Percentiles rank a stretch among this genome's conserved stretches.
These are phyloP conservation scores for Idris sp. DNA, from an alignment of 1,140 invertebrate genomes.

Conservation along the genomic window DNA sequence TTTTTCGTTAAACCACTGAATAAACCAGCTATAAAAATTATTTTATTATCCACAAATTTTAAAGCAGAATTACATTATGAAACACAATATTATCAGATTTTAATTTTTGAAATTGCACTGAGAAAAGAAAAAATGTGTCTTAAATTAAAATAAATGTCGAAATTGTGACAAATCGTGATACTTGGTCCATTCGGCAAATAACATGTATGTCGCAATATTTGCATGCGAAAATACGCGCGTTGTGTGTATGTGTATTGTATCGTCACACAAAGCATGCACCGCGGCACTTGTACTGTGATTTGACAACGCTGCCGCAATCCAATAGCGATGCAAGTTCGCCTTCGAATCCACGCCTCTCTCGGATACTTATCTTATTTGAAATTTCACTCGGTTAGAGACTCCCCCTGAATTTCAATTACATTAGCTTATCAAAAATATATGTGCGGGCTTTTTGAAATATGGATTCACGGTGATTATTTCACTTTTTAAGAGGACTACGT, in stretches of 20 bases:
- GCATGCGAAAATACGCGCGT: constrained; percentile 43
- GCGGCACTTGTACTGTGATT: constrained; percentile 33
- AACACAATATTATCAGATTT: too few species aligned
- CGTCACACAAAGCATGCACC: constrained; percentile 16
- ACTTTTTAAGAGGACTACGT: constrained; percentile 46
- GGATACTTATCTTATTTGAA: constrained; percentile 55
- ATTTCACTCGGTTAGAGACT: constrained; percentile 38
- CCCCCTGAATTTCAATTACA: constrained; percentile 43
- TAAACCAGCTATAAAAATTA: too few species aligned
- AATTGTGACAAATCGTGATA: constrained; percentile 21
- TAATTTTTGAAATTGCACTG: too few species aligned
- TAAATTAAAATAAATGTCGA: too few species aligned
- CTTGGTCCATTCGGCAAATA: constrained; percentile 27
- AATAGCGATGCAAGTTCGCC: constrained; percentile 24
- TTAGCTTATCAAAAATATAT: constrained; percentile 48
- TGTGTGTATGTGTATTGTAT: constrained; percentile 31
- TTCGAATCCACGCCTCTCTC: constrained; percentile 19
- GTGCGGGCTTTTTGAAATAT: constrained; percentile 39
- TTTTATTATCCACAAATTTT: too few species aligned
- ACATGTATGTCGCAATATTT: constrained; percentile 39
- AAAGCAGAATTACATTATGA: too few species aligned
- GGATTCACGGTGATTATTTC: constrained; percentile 36
- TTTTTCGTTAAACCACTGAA: too few species aligned
- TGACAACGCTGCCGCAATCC: constrained; percentile 42
- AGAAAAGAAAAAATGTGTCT: too few species aligned